Conservation (phyloP, 2,888 invertebrate genomes). For the Sphaerophoria taeniata region DNA sequence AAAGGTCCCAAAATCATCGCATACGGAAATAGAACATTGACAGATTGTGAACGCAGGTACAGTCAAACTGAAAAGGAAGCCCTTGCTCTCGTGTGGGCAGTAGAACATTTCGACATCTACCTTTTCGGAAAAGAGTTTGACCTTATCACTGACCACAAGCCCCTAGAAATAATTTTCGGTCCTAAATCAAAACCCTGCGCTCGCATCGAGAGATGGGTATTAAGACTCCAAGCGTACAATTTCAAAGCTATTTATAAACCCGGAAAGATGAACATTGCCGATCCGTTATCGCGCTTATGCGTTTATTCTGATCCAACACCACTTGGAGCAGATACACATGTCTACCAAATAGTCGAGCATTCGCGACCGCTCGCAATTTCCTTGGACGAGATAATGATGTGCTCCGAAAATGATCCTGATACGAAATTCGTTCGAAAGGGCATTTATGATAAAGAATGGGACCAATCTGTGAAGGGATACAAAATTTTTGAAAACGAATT, state of each 20-base stretch:
- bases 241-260: not conserved
- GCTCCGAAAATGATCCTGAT: not conserved
- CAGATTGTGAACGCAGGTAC: too few relatives aligned
- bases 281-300: slow-evolving; percentile 5
- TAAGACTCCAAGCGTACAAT: slow-evolving; percentile 1
- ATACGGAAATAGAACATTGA: slow-evolving; percentile 67
- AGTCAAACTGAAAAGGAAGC: slow-evolving; percentile 72
- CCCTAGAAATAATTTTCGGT: slow-evolving; percentile 76
- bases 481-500: slow-evolving; percentile 50
- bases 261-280: not conserved
- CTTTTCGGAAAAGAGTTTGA: too few relatives aligned
- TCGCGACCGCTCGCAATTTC: slow-evolving; percentile 20
- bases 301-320: not conserved
- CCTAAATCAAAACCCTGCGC: slow-evolving; percentile 65
- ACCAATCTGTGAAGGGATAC: slow-evolving; percentile 4
- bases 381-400: not conserved
- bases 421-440: slow-evolving; percentile 20
- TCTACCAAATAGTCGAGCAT: slow-evolving; percentile 8
- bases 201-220: slow-evolving; percentile 34
- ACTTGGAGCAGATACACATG: not conserved
- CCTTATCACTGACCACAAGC: too few relatives aligned
- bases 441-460: slow-evolving; percentile 29
- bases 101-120: too few relatives aligned
- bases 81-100: slow-evolving; percentile 53
- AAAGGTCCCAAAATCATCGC: slow-evolving; percentile 77